Conservation (phyloP, 2,113 vertebrate species). For the Todiramphus saurophagus region DNA sequence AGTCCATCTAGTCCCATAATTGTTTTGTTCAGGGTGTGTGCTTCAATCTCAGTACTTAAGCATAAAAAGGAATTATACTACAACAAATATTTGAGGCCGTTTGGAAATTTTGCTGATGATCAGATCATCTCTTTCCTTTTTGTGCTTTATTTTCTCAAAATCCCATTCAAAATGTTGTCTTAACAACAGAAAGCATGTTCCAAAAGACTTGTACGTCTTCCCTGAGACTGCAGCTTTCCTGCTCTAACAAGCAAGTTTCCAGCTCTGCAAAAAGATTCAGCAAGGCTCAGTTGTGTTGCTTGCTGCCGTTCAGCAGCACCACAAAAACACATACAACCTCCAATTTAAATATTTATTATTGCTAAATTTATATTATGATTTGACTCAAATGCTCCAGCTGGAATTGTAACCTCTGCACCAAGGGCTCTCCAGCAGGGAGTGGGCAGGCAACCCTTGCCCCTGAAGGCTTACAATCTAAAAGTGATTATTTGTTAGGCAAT, state of each 20-base stretch:
- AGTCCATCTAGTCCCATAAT: slow-evolving; percentile 41
- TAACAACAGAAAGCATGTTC: not conserved
- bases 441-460: slow-evolving; percentile 37
- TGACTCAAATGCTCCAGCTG: slow-evolving; percentile 10
- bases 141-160: slow-evolving; percentile 11
- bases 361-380: slow-evolving; percentile 18
- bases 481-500: slow-evolving; percentile 52
- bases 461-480: not conserved
- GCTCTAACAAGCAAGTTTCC: not conserved
- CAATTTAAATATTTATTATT: slow-evolving; percentile 27
- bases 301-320: not conserved
- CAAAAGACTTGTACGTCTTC: not conserved
- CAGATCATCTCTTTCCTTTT: not conserved
- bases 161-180: not conserved
- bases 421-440: not conserved
- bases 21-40: slow-evolving; percentile 22
- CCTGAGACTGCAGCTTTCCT: not conserved
- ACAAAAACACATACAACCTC: not conserved
- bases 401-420: slow-evolving; percentile 12
- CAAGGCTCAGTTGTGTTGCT: not conserved
- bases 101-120: not conserved
- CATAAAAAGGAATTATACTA: not conserved
- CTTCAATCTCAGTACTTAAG: not conserved
- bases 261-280: not conserved
- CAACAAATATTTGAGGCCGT: not conserved